A percentile compares a stretch with the other conserved stretches of the same genome.
phyloP scores from a whole-genome alignment of 2,888 invertebrate species.

The Cephus runcator region DNA sequence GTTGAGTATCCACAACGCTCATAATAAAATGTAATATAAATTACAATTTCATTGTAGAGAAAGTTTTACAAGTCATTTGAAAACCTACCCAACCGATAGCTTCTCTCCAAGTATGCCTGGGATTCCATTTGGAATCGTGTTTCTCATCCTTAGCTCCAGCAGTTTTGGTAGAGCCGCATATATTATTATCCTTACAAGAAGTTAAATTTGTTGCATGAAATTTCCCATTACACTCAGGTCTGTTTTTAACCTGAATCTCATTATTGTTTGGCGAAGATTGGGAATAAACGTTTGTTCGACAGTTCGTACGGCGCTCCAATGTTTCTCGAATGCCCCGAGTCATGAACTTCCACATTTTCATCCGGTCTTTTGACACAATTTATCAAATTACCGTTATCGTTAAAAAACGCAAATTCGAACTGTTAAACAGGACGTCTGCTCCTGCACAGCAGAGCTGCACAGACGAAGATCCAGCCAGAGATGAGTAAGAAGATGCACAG shows the following conservation, averaged over 20 bases:
- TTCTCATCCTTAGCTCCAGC: constrained; percentile 43
- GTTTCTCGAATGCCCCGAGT: constrained; percentile 56
- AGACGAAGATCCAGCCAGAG: too few species aligned
- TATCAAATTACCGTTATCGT: too few species aligned
- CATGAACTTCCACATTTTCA: constrained; percentile 57
- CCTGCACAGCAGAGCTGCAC: too few species aligned
- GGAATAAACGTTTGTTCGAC: constrained; percentile 55
- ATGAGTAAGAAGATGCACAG: too few species aligned
- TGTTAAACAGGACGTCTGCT: too few species aligned
- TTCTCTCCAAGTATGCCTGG: constrained; percentile 53
- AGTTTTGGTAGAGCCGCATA: constrained; percentile 40
- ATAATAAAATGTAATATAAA: not conserved
- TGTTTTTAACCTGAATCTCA: constrained; percentile 42
- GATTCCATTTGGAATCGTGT: constrained; percentile 46
- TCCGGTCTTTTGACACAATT: too few species aligned
- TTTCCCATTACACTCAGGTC: constrained; percentile 37
- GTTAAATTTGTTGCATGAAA: constrained; percentile 38
- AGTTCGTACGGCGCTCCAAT: constrained; percentile 48
- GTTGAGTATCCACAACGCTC: not conserved
- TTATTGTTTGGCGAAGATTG: constrained; percentile 45
- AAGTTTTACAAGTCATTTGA: constrained; percentile 9
- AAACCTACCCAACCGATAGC: constrained; percentile 57
- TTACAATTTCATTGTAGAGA: constrained; percentile 2
- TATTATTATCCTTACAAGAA: constrained; percentile 35
- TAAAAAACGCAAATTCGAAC: too few species aligned